A percentile compares a stretch with the other conserved stretches of the same genome.
phyloP scores from a whole-genome alignment of 2,888 invertebrate genomes.

The Argynnis bischoffii region DNA sequence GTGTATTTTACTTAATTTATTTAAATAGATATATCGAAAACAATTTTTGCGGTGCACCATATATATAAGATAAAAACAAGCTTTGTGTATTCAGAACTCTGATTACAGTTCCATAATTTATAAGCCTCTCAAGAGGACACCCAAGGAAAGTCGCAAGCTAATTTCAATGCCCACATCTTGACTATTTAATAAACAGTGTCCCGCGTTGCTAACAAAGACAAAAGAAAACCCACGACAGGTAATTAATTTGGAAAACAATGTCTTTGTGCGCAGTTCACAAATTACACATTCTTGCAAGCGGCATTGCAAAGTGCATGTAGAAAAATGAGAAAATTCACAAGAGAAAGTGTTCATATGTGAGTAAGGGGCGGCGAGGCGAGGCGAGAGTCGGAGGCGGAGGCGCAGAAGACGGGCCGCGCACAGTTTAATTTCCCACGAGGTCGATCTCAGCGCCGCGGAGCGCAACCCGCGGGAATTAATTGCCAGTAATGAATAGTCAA shows the following conservation, averaged over 20 bases:
- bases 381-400: slow-evolving; percentile 56
- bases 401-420: slow-evolving; percentile 77
- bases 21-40: no score
- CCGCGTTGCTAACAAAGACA: slow-evolving; percentile 43
- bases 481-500: slow-evolving; percentile 82
- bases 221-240: slow-evolving; percentile 41
- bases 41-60: no score
- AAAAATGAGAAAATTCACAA: slow-evolving; percentile 69
- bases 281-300: slow-evolving; percentile 46
- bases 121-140: slow-evolving; percentile 71
- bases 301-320: slow-evolving; percentile 52
- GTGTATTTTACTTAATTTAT: no score
- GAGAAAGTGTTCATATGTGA: slow-evolving; percentile 78
- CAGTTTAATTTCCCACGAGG: slow-evolving; percentile 83
- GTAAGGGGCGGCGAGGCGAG: slow-evolving; percentile 55
- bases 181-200: slow-evolving; percentile 56
- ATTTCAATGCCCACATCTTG: slow-evolving; percentile 67
- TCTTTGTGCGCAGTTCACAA: slow-evolving; percentile 41
- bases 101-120: slow-evolving; percentile 79
- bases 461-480: slow-evolving; percentile 82
- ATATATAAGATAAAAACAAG: slow-evolving; percentile 41
- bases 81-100: slow-evolving; percentile 67
- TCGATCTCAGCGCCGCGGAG: slow-evolving; percentile 80
- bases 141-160: slow-evolving; percentile 65
- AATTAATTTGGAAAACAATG: slow-evolving; percentile 42